Base-by-base conservation (phyloP, 2,797 vertebrate genomes). In the Sebastes oblongus region DNA sequence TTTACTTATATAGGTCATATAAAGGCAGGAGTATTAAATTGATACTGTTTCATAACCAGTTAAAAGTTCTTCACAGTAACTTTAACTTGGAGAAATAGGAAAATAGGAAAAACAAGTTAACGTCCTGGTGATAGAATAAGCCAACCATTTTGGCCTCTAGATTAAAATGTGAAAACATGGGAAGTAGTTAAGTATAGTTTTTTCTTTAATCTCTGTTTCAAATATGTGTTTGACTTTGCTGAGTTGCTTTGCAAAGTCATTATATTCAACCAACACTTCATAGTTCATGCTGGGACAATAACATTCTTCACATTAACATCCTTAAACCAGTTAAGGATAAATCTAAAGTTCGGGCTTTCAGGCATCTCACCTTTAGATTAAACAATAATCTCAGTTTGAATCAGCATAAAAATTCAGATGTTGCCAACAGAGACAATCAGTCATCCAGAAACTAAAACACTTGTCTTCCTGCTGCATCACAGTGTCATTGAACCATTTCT, bases 31-130 rank as follows among this genome's bases (percentile, higher is more conserved):
- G 16, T 18, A 46, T 46, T 20, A 46, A 8, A 18, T 18, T 46
- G 42, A 46, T 46, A 20, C 16, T 46, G 42, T 46, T 46, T 46
- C 42, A 46, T 46, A 46, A 46, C 42, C 42, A 46, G 42, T 46
- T 46, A 46, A 46, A 46, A 8, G 42, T 46, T 0, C 3, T 0
- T 46, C 42, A 46, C 42, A 0, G 42, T 46, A 46, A 18, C 7
- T 46, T 46, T 46, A 46, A 46, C 0, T 46, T 46, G 42, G 16
- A 46, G 0, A 55, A 30, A 2, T 3, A 58, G 7, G 22, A 16
- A 32, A 36, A 16, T 25, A 13, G 7, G 27, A 61, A 42, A 22
- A 46, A 46, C 12, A 72, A 59, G 22, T 3, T 39, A 27, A 59
- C 10, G 16, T 0, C 6, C 14, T 13, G 8, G 39, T 50, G 8